These are phyloP conservation scores for Tricholaema leucomelas DNA, from an alignment of 2,113 vertebrate species.

Conservation along the genomic window DNA sequence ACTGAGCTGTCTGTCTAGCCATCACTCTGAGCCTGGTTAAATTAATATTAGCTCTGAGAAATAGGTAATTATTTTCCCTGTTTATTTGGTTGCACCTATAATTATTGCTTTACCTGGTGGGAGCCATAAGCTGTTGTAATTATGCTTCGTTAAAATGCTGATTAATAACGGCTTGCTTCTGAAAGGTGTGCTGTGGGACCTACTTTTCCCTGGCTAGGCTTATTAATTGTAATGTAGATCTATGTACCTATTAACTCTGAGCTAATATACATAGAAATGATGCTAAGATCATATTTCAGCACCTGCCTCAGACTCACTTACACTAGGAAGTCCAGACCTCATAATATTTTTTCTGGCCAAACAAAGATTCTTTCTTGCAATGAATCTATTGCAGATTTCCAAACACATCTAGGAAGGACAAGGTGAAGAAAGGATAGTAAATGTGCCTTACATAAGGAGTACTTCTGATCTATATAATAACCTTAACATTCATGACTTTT, in stretches of 20 bases:
- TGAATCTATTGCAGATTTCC: not conserved
- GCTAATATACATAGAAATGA: constrained; percentile 51
- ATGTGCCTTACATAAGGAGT: not conserved
- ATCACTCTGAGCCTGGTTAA: constrained; percentile 56
- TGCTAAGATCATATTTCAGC: constrained; percentile 35
- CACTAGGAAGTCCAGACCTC: not conserved
- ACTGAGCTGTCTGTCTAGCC: constrained; percentile 44
- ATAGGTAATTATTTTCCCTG: constrained; percentile 67
- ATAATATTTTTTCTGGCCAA: not conserved
- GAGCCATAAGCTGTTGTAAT: constrained; percentile 76
- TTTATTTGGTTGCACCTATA: constrained; percentile 74
- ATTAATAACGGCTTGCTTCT: constrained; percentile 72
- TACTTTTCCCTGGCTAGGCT: constrained; percentile 49
- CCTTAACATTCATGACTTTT: not conserved
- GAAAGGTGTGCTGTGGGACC: constrained; percentile 59
- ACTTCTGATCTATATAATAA: not conserved
- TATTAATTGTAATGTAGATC: constrained; percentile 66
- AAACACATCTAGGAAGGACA: not conserved
- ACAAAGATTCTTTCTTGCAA: not conserved
- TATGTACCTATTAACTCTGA: constrained; percentile 65
- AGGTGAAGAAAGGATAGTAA: not conserved
- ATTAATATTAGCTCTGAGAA: constrained; percentile 74
- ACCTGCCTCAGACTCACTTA: not conserved
- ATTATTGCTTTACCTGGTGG: constrained; percentile 74
- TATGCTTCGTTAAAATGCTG: constrained; percentile 78